Evolutionary conservation across 1,140 invertebrate species (phyloP).

Genomic region (Ylistrum balloti): DNA sequence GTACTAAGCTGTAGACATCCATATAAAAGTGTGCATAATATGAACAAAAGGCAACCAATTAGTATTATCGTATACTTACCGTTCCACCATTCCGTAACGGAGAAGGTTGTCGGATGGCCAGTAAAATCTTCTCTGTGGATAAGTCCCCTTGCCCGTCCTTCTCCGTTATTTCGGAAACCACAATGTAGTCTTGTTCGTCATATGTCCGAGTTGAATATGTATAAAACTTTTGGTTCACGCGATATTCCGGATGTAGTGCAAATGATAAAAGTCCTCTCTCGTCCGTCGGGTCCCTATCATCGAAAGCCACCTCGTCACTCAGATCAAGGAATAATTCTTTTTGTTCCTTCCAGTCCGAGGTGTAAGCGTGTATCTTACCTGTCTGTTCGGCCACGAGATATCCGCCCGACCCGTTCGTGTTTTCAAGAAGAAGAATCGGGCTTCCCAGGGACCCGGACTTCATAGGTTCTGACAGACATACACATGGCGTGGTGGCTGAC

Average conservation of each 20-base stretch:
- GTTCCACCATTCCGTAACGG: conserved; percentile 54
- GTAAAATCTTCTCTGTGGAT: conserved; percentile 50
- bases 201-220: conserved; percentile 51
- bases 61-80: conserved; percentile 28
- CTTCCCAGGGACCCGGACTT: background rate
- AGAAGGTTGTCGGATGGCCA: conserved; percentile 52
- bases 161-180: conserved; percentile 42
- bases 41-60: no score
- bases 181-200: conserved; percentile 49
- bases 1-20: no score
- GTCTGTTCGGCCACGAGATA: conserved; percentile 56
- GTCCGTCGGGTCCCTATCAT: background rate
- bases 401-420: background rate
- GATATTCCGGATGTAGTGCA: conserved; percentile 53
- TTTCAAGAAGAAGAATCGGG: conserved; percentile 5
- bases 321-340: conserved; percentile 42
- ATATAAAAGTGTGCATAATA: no score
- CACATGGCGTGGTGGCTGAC: background rate
- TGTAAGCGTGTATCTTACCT: conserved; percentile 44
- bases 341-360: background rate
- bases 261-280: conserved; percentile 57
- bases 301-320: conserved; percentile 47
- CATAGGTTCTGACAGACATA: background rate
- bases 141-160: background rate
- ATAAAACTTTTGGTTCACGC: conserved; percentile 51